Conservation (phyloP, 2,888 invertebrate species). For the Sarcophaga caerulescens region DNA sequence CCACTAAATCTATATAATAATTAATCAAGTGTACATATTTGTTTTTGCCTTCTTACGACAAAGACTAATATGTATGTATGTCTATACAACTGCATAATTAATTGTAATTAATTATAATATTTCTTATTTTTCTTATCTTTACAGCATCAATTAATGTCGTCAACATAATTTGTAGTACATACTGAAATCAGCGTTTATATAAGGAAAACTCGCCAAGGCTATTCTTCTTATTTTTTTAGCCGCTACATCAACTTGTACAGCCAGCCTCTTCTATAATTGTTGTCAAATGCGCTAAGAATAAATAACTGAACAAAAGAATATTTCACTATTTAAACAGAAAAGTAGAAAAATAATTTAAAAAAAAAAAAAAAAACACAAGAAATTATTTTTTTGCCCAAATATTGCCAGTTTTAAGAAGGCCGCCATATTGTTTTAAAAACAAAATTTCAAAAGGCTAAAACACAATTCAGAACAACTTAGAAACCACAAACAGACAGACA, state of each 20-base stretch:
- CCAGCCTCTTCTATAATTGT: slow-evolving; percentile 54
- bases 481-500: slow-evolving; percentile 4
- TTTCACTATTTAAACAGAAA: slow-evolving; percentile 34
- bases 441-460: slow-evolving; percentile 32
- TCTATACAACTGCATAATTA: slow-evolving; percentile 56
- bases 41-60: slow-evolving; percentile 15
- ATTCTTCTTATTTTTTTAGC: slow-evolving; percentile 27
- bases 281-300: slow-evolving; percentile 51
- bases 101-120: slow-evolving; percentile 66
- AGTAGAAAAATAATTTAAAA: background rate
- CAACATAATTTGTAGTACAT: slow-evolving; percentile 55
- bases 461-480: slow-evolving; percentile 5
- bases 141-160: slow-evolving; percentile 58
- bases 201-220: slow-evolving; percentile 55
- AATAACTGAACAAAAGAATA: slow-evolving; percentile 49
- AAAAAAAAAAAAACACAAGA: slow-evolving; percentile 20
- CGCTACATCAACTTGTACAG: slow-evolving; percentile 5
- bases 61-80: slow-evolving; percentile 9
- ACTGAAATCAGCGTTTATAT: background rate
- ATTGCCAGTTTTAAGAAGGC: slow-evolving; percentile 58
- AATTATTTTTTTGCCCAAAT: slow-evolving; percentile 53
- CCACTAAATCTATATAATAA: background rate
- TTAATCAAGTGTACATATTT: slow-evolving; percentile 40
- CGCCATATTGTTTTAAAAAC: slow-evolving; percentile 19
- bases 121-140: slow-evolving; percentile 54